A percentile compares a stretch with the other conserved stretches of the same genome.
These are phyloP conservation scores for Mesembrinibis cayennensis DNA, from an alignment of 2,113 vertebrate genomes.

Conservation along the genomic window DNA sequence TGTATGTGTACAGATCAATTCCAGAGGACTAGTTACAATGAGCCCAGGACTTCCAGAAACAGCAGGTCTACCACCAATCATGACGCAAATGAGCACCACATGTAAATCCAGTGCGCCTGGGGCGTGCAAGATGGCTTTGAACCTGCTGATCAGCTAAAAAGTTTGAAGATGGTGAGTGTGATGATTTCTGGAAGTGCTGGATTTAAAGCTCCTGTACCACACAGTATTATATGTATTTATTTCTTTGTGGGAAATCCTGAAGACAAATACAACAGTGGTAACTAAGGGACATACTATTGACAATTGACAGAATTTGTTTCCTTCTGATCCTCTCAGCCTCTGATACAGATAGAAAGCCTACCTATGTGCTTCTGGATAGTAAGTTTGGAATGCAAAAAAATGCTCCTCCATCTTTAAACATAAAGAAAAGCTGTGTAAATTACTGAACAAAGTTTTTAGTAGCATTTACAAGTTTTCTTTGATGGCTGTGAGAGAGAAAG, in stretches of 20 bases:
- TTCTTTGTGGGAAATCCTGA: neutral
- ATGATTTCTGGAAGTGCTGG: neutral
- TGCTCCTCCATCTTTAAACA: neutral
- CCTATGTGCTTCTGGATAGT: neutral
- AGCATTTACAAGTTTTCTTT: neutral
- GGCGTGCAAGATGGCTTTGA: neutral
- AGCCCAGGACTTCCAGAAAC: neutral
- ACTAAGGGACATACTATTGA: neutral
- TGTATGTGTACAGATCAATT: fast-evolving
- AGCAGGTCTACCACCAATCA: neutral
- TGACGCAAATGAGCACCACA: neutral
- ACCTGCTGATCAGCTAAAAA: neutral
- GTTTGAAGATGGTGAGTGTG: neutral
- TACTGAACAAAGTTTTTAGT: neutral
- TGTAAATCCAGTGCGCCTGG: neutral
- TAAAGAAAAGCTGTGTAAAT: neutral
- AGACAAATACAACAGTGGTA: neutral
- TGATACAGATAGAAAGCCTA: neutral
- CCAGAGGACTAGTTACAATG: neutral
- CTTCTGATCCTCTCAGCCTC: neutral
- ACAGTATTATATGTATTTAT: neutral
- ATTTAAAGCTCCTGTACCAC: neutral
- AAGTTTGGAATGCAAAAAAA: neutral
- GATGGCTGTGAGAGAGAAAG: neutral
- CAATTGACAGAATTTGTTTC: neutral